A percentile compares a stretch with the other conserved stretches of the same genome.
These are phyloP conservation scores for Ancistrus triradiatus DNA, from an alignment of 2,113 vertebrate species.

Conservation along the genomic window DNA sequence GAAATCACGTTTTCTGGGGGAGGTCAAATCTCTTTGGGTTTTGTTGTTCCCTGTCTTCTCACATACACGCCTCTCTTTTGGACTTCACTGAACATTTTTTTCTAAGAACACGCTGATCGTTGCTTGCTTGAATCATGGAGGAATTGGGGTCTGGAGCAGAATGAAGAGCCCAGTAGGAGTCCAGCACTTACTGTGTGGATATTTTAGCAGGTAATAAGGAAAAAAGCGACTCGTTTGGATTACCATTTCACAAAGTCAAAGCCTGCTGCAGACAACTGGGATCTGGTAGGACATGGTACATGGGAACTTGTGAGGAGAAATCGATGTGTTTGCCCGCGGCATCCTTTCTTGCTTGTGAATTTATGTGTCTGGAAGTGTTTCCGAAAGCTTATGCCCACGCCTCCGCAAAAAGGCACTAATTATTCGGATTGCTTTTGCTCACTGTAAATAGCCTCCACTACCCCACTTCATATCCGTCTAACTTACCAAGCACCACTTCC, in stretches of 20 bases:
- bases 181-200: constrained; percentile 58
- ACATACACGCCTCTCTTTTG: background rate
- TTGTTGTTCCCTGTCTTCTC: background rate
- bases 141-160: constrained; percentile 47
- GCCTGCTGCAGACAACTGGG: background rate
- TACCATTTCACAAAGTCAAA: constrained; percentile 3
- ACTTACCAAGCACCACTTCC: constrained; percentile 15
- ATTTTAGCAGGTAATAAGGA: constrained; percentile 57
- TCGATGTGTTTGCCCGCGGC: constrained; percentile 42
- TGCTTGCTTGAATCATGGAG: constrained; percentile 2
- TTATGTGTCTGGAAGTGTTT: constrained; percentile 69
- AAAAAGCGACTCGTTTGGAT: constrained; percentile 9
- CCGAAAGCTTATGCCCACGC: constrained; percentile 75
- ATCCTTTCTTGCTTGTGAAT: constrained; percentile 62
- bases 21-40: background rate
- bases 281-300: constrained; percentile 15
- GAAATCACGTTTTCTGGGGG: background rate
- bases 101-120: constrained; percentile 10
- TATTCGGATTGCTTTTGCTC: constrained; percentile 72
- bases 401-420: constrained; percentile 63
- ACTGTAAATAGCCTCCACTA: constrained; percentile 54
- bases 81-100: background rate
- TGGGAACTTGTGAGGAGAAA: constrained; percentile 27
- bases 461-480: constrained; percentile 38
- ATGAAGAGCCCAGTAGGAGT: constrained; percentile 66